Percentiles rank a stretch among this genome's conserved stretches.
Evolutionary conservation across 2,888 invertebrate genomes (phyloP).

Genomic region (Tenodera sinensis): DNA sequence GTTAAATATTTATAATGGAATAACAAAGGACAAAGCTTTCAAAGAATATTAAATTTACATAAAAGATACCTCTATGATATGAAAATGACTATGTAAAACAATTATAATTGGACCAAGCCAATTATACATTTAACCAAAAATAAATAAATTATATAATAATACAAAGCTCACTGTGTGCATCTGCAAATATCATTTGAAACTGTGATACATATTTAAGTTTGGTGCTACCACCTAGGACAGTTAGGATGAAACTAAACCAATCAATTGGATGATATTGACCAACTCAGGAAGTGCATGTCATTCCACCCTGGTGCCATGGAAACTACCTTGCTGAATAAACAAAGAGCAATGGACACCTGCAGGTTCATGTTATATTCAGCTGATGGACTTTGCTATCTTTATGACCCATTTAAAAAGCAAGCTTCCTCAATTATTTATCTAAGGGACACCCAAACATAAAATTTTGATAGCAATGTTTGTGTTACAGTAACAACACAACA

Average conservation of each 20-base stretch:
- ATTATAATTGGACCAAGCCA: too few relatives aligned
- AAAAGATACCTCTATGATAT: background rate
- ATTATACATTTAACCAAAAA: background rate
- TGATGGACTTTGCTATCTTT: background rate
- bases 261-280: constrained; percentile 13
- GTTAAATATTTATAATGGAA: background rate
- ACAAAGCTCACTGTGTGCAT: background rate
- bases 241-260: background rate
- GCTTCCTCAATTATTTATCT: background rate
- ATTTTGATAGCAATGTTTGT: too few relatives aligned
- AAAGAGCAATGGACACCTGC: background rate
- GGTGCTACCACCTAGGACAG: constrained; percentile 5
- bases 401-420: background rate
- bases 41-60: background rate
- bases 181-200: background rate
- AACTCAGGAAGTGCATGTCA: background rate
- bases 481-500: too few relatives aligned
- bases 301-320: background rate
- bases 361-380: background rate
- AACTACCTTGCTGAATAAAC: background rate
- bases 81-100: too few relatives aligned
- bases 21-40: background rate
- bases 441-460: background rate
- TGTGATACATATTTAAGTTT: background rate
- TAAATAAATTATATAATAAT: background rate